Evolutionary conservation across 2,797 vertebrate genomes (phyloP), one percentile per base, ranked within the genome.

Genomic region (Oryzias dopingdopingensis): DNA sequence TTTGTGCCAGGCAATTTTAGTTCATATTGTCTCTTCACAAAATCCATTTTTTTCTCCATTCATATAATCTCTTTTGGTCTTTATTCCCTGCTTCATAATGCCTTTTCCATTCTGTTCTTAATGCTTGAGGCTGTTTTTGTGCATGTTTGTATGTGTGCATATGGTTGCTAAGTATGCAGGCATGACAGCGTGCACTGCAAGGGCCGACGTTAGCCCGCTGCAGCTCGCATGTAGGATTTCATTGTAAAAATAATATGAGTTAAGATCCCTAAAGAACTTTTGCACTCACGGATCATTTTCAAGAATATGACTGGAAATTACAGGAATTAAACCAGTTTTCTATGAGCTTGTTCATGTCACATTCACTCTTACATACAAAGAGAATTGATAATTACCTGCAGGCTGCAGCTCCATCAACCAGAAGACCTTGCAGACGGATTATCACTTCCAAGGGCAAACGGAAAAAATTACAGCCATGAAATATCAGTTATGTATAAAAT

Each of bases 371-470:
- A 56, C 61, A 73, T 53, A 58, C 47, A 70, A 46, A 45, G 55
- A 66, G 56, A 51, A 32, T 70, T 74, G 65, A 79, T 86, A 84
- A 88, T 88, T 83, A 89, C 81, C 66, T 66, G 42, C 69, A 75
- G 72, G 76, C 62, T 72, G 70, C 41, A 49, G 75, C 76, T 82
- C 84, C 67, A 74, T 88, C 85, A 84, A 69, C 74, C 59, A 67
- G 45, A 75, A 80, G 74, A 72, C 73, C 83, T 80, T 75, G 77
- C 61, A 62, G 65, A 58, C 45, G 18, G 64, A 82, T 88, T 82
- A 85, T 68, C 78, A 88, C 79, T 83, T 88, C 81, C 88, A 85
- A 88, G 80, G 68, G 22, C 29, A 49, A 24, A 42, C 49, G 54
- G 57, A 56, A 56, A 42, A 53, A 56, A 65, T 29, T 59, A 59